Base-by-base conservation (phyloP, 2,797 vertebrate species). In the Echiichthys vipera region DNA sequence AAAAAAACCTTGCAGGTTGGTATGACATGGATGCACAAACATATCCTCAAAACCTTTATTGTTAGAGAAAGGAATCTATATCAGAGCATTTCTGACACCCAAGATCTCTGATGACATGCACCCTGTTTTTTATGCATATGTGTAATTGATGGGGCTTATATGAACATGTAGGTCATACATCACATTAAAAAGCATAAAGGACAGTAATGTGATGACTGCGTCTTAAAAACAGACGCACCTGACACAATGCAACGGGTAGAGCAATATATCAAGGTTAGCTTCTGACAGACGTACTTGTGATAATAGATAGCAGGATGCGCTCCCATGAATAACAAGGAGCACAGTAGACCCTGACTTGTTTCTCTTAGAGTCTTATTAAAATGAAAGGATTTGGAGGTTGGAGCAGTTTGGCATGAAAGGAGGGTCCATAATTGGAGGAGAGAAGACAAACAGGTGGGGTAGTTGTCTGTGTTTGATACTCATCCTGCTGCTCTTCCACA, bases 321-420 rank as follows among this genome's bases (percentile, higher is more conserved):
- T 74, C 50, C 59, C 22, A 67, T 84, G 74, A 82, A 84, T 81
- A 81, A 78, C 67, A 64, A 76, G 55, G 63, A 81, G 66, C 64
- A 66, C 11, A 43, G 62, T 45, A 65, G 66, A 74, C 32, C 46
- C 58, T 45, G 71, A 57, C 29, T 59, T 69, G 39, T 74, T 78
- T 78, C 39, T 79, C 30, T 78, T 65, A 42, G 36, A 80, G 71
- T 74, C 29, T 3, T 76, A 81, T 71, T 82, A 80, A 83, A 83
- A 74, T 75, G 2, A 77, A 84, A 81, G 81, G 76, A 86, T 63
- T 30, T 13, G 9, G 54, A 58, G 61, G 63, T 30, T 13, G 9
- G 54, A 58, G 61, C n/a, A 34, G 74, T 66, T 67, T 65, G 57
- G 53, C 58, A 67, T 69, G 39, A 67, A 76, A 76, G 36, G 46